Conservation (phyloP, 2,113 vertebrate genomes). For the Pandion haliaetus region DNA sequence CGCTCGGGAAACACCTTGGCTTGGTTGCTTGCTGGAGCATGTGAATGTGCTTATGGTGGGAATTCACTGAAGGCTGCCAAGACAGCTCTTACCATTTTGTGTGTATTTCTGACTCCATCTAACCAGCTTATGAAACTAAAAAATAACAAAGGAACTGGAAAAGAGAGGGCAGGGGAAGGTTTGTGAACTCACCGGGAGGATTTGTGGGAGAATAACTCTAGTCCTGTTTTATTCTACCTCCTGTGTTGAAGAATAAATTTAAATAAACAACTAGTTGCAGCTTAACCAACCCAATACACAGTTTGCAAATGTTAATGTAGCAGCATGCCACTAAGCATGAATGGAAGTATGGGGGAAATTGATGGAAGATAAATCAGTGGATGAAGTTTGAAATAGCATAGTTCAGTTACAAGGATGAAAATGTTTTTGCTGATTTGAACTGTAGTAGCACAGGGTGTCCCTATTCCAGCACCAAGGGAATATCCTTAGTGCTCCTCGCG, state of each 20-base stretch:
- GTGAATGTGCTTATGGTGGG: neutral
- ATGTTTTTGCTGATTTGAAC: neutral
- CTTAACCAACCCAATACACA: neutral
- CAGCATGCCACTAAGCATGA: neutral
- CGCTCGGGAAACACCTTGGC: neutral
- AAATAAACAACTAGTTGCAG: neutral
- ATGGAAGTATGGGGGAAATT: neutral
- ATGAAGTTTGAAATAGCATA: neutral
- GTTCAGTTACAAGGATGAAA: neutral
- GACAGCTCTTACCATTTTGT: neutral
- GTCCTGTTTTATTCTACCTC: neutral
- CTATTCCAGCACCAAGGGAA: neutral
- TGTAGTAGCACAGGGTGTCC: neutral
- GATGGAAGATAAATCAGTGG: neutral
- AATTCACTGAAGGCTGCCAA: slow-evolving; percentile 10
- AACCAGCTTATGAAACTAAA: neutral
- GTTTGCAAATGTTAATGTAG: neutral
- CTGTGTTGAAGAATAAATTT: neutral
- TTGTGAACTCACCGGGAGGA: neutral
- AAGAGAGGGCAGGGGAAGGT: neutral
- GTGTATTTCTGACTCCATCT: slow-evolving; percentile 3
- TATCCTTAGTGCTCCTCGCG: neutral
- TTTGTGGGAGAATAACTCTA: neutral
- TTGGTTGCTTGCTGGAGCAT: neutral
- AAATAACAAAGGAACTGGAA: neutral